These are phyloP conservation scores for Salmo trutta DNA, from an alignment of 2,797 vertebrate species.

Conservation along the genomic window DNA sequence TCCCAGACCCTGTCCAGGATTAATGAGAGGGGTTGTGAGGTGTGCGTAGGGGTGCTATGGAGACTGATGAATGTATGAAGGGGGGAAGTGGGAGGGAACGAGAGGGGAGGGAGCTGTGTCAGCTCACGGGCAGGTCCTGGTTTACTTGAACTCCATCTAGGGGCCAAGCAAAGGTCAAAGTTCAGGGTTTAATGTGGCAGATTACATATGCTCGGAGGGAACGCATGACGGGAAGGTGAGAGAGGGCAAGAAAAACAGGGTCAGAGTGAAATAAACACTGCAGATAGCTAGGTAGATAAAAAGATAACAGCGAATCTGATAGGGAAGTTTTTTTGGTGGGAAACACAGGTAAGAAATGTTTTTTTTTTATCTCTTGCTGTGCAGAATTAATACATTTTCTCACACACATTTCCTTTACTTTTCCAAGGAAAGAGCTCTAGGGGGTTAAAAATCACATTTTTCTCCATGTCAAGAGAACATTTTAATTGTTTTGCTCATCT, in stretches of 20 bases:
- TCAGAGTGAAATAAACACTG: slow-evolving; percentile 10
- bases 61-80: not conserved
- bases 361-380: not conserved
- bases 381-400: not conserved
- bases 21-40: slow-evolving; percentile 6
- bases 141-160: slow-evolving; percentile 44
- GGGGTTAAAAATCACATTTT: not conserved
- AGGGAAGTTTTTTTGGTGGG: not conserved
- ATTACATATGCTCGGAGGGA: slow-evolving; percentile 36
- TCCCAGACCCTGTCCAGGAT: not conserved
- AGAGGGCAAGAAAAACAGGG: slow-evolving; percentile 6
- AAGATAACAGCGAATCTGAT: not conserved
- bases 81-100: not conserved
- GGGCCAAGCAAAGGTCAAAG: slow-evolving; percentile 38
- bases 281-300: slow-evolving; percentile 2
- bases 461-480: not conserved
- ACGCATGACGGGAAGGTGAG: not conserved
- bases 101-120: not conserved
- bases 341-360: not conserved
- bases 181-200: slow-evolving; percentile 31
- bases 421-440: not conserved
- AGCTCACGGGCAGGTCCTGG: slow-evolving; percentile 39
- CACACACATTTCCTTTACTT: not conserved
- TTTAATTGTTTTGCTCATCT: not conserved
- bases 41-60: not conserved